Conservation (phyloP, 2,888 invertebrate genomes). For the Ischnus inquisitorius region DNA sequence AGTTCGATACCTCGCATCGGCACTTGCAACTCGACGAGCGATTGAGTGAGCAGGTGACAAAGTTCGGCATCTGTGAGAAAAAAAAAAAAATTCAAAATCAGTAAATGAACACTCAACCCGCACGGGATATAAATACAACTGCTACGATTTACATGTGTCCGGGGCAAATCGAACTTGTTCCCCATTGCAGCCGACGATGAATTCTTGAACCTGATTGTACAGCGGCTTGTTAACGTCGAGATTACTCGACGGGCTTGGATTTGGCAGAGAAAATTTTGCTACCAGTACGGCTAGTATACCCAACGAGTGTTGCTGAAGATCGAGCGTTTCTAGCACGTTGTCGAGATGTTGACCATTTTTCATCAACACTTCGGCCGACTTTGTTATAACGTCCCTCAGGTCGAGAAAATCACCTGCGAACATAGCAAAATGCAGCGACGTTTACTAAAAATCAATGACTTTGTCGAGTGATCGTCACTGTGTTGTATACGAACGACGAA, state of each 20-base stretch:
- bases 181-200: conserved; percentile 94
- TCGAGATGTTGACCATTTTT: conserved; percentile 95
- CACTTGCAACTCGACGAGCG: conserved; percentile 92
- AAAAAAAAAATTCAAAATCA: not conserved
- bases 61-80: conserved; percentile 92
- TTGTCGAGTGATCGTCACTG: not conserved
- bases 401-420: conserved; percentile 91
- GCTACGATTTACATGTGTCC: conserved; percentile 91
- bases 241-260: conserved; percentile 72
- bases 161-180: conserved; percentile 96
- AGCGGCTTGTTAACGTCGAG: conserved; percentile 86
- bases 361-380: conserved; percentile 92
- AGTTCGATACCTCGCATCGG: conserved; percentile 94
- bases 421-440: not conserved
- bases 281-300: conserved; percentile 95
- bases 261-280: conserved; percentile 90
- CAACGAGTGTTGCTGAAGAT: conserved; percentile 96
- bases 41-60: conserved; percentile 93
- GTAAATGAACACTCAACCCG: conserved; percentile 12
- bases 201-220: conserved; percentile 93
- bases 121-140: not conserved
- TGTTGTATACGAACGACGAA: conserved; percentile 51
- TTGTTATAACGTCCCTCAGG: conserved; percentile 90
- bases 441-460: not conserved
- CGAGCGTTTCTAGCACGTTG: conserved; percentile 96